Base-by-base conservation (phyloP, 2,797 vertebrate genomes). In the Phalloptychus januarius region DNA sequence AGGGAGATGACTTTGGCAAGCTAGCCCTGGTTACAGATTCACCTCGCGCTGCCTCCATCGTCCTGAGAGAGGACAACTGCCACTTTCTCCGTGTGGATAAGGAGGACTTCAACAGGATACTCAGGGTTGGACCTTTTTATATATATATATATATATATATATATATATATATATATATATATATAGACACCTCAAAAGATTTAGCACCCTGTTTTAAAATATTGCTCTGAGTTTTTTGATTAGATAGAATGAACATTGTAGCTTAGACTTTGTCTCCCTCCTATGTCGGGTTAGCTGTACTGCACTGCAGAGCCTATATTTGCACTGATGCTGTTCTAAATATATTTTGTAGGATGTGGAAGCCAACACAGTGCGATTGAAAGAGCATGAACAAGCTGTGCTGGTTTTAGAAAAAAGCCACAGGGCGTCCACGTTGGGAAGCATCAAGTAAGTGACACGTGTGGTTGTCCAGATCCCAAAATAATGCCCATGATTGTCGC, bases 1-100 rank as follows among this genome's bases (percentile, higher is more conserved):
- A 98, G 91, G 98, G 98, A 4, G 98, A 99, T 86, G 98, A 99
- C 95, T 99, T 99, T 90, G 98, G 98, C 85, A 99, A 99, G 94
- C 91, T 99, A 92, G 98, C 98, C 0, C 94, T 99, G 81, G 98
- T 99, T 83, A 99, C 98, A 18, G 98, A 99, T 85, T 97, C 98
- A 63, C 98, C 98, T 0, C 95, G 98, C 67, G 98, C 98, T 58
- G 98, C 98, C 74, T 99, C 98, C 83, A 99, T 99, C 8, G 98
- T 99, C 79, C 93, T 99, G 58, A 93, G 98, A 87, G 98, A 99
- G 92, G 98, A 99, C 92, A 97, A 98, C 91, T 99, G 98, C 90
- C 98, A 99, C 94, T 99, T 99, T 94, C 91, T 99, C 75, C 96
- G 98, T 71, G 98, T 99, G 23, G 98, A 99, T 92, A 99, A 99